These are phyloP conservation scores for Tanypteryx hageni DNA, from an alignment of 2,888 invertebrate genomes.

Conservation along the genomic window DNA sequence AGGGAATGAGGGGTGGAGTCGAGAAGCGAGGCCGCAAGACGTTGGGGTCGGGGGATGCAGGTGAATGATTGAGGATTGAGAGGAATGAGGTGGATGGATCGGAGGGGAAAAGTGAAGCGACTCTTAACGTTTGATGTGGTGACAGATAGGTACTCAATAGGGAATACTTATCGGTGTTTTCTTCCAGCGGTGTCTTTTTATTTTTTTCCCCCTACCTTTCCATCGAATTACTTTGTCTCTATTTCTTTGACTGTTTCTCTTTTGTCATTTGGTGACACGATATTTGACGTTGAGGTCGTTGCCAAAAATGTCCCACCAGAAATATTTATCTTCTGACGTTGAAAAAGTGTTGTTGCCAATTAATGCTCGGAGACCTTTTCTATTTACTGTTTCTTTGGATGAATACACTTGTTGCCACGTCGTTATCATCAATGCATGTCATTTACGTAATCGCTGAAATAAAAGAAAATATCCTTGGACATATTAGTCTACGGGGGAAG, in stretches of 20 bases:
- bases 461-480: too few species aligned
- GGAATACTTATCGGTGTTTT: constrained; percentile 7
- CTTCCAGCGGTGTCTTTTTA: neutral
- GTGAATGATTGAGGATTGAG: constrained; percentile 51
- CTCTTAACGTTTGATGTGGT: neutral
- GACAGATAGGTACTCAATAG: constrained; percentile 58
- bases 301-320: neutral
- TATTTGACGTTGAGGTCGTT: neutral
- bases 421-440: neutral
- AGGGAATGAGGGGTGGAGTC: neutral
- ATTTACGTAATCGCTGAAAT: neutral
- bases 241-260: neutral
- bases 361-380: neutral
- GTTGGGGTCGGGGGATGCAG: neutral
- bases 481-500: too few species aligned
- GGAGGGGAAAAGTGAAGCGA: neutral
- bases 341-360: neutral
- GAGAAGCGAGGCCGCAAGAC: neutral
- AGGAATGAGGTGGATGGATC: neutral
- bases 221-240: constrained; percentile 33
- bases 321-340: neutral
- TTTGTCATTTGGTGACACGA: neutral
- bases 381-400: neutral
- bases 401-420: neutral
- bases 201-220: neutral